A percentile compares a stretch with the other conserved stretches of the same genome.
Evolutionary conservation across 1,140 invertebrate species (phyloP).

Genomic region (Scaptomyza pallida): DNA sequence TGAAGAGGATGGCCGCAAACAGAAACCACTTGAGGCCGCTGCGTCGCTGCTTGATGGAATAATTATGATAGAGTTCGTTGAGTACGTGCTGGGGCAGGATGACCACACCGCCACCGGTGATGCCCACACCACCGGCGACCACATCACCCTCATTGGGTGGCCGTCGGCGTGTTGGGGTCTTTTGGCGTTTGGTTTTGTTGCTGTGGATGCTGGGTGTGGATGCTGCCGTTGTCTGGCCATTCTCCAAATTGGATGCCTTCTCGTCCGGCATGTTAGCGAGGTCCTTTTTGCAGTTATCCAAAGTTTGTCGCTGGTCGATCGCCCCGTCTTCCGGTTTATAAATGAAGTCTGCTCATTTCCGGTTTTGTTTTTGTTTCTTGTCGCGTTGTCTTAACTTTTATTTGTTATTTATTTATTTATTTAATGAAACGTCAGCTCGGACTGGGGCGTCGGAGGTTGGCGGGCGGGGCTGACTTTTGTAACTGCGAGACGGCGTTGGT

Average conservation of each 20-base stretch:
- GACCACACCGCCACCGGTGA: slow-evolving; percentile 68
- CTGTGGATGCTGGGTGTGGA: slow-evolving; percentile 41
- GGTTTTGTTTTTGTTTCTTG: too few relatives aligned
- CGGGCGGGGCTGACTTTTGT: not conserved
- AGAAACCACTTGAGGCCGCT: slow-evolving; percentile 91
- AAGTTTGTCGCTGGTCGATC: slow-evolving; percentile 44
- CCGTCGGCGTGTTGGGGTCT: slow-evolving; percentile 49
- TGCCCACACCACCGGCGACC: slow-evolving; percentile 64
- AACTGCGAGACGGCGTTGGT: slow-evolving; percentile 49
- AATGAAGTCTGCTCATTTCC: slow-evolving; percentile 62
- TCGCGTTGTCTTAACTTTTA: slow-evolving; percentile 45
- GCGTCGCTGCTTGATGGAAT: slow-evolving; percentile 90
- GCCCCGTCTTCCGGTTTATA: slow-evolving; percentile 45
- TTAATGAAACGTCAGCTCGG: slow-evolving; percentile 17
- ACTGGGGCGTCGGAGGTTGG: not conserved
- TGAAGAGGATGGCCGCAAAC: slow-evolving; percentile 88
- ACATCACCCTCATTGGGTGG: slow-evolving; percentile 62
- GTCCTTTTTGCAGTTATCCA: slow-evolving; percentile 19
- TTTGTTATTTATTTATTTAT: slow-evolving; percentile 14
- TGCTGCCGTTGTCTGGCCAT: slow-evolving; percentile 57
- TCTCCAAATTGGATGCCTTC: slow-evolving; percentile 64
- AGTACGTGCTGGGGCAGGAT: slow-evolving; percentile 86
- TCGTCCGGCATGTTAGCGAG: slow-evolving; percentile 63
- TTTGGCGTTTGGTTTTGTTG: slow-evolving; percentile 43
- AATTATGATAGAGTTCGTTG: slow-evolving; percentile 90